phyloP scores from a whole-genome alignment of 2,888 invertebrate genomes.

The Drosophila kuntzei region DNA sequence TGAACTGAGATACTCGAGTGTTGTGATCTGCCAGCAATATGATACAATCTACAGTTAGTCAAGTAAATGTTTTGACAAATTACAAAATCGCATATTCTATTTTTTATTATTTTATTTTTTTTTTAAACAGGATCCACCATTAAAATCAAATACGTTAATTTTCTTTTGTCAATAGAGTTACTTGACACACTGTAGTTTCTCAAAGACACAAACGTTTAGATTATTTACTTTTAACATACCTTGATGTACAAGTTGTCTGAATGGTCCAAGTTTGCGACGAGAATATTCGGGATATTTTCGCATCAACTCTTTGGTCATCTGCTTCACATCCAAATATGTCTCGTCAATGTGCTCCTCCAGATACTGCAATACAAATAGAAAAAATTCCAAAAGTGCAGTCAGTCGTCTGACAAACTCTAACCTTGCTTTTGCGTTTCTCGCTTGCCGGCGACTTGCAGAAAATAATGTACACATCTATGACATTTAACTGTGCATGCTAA shows the following conservation, averaged over 20 bases:
- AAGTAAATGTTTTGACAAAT: background rate
- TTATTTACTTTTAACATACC: constrained; percentile 79
- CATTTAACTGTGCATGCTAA: constrained; percentile 22
- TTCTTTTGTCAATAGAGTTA: background rate
- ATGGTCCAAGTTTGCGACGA: constrained; percentile 92
- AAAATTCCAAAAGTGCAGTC: constrained; percentile 19
- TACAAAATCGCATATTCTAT: background rate
- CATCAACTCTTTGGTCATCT: constrained; percentile 93
- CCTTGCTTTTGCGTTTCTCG: constrained; percentile 59
- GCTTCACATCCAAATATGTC: constrained; percentile 92
- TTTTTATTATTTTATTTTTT: no score
- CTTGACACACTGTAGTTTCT: background rate
- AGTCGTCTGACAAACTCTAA: constrained; percentile 45
- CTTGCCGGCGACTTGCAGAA: constrained; percentile 49
- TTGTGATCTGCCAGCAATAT: background rate
- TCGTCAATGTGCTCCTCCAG: constrained; percentile 92
- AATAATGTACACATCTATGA: background rate
- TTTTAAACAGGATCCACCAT: no score
- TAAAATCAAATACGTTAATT: no score
- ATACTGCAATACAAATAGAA: constrained; percentile 85
- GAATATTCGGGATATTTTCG: constrained; percentile 91
- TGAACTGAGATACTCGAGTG: background rate
- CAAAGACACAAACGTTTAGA: background rate
- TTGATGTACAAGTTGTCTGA: constrained; percentile 91
- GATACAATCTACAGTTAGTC: background rate